Evolutionary conservation across 1,140 invertebrate species (phyloP).

Genomic region (Dendrolimus punctatus): DNA sequence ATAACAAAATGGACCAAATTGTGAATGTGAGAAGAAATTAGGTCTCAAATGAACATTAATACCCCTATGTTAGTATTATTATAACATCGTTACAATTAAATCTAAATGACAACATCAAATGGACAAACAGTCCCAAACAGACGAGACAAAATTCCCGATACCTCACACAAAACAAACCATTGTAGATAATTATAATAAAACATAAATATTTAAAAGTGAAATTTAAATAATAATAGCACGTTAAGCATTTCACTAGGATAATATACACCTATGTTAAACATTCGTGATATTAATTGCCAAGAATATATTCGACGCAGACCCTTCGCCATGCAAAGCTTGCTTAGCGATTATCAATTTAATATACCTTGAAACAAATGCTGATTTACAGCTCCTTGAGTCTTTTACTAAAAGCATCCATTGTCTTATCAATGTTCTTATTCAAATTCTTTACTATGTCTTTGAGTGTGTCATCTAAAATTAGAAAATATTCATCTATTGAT

Average conservation of each 20-base stretch:
- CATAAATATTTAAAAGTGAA: no score
- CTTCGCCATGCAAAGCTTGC: slow-evolving; percentile 22
- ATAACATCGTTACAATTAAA: no score
- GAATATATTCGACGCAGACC: slow-evolving; percentile 3
- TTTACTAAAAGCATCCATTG: slow-evolving; percentile 35
- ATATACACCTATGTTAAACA: background rate
- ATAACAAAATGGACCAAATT: no score
- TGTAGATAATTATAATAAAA: no score
- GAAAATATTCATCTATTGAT: background rate
- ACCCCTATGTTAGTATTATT: no score
- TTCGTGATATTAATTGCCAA: background rate
- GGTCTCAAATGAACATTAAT: no score
- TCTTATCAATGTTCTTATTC: slow-evolving; percentile 45
- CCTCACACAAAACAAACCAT: no score
- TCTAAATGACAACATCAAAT: no score
- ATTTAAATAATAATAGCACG: no score
- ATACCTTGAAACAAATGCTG: slow-evolving; percentile 31
- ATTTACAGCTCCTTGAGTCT: slow-evolving; percentile 31
- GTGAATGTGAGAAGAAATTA: no score
- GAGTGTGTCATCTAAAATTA: slow-evolving; percentile 9
- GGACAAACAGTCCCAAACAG: no score
- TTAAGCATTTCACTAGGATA: background rate
- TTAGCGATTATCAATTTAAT: slow-evolving; percentile 14
- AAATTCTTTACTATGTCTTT: slow-evolving; percentile 32
- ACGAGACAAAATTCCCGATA: no score